Evolutionary conservation across 2,113 vertebrate species (phyloP).

Genomic region (Pampusana beccarii): DNA sequence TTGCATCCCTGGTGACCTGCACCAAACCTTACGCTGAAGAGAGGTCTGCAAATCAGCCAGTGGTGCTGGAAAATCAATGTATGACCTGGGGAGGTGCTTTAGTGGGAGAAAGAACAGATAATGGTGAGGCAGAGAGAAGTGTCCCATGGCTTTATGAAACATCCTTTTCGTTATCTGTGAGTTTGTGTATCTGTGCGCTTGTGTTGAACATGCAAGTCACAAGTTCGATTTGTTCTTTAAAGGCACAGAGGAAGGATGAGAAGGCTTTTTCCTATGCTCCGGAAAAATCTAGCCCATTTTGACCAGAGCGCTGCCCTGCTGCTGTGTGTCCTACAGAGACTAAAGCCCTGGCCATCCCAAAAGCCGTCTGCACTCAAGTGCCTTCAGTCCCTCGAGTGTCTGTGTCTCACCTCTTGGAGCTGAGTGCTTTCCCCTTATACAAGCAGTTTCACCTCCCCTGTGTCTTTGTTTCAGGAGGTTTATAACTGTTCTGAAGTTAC

Average conservation of each 20-base stretch:
- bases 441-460: neutral
- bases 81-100: neutral
- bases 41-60: neutral
- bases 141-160: rapidly evolving
- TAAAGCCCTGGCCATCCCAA: neutral
- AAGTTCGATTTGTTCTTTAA: neutral
- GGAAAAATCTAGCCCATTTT: neutral
- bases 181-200: neutral
- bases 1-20: neutral
- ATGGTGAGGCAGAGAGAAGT: neutral
- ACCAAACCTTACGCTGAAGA: neutral
- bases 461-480: neutral
- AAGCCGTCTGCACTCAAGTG: neutral
- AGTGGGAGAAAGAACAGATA: neutral
- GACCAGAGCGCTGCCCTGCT: neutral
- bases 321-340: neutral
- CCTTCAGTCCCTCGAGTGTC: neutral
- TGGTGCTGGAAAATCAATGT: neutral
- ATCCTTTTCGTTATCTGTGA: neutral
- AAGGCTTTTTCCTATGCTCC: neutral
- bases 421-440: neutral
- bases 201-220: neutral
- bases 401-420: neutral
- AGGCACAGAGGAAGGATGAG: neutral
- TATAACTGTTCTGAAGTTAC: neutral